These are phyloP conservation scores for Lycorma delicatula DNA, from an alignment of 1,140 invertebrate genomes.

Conservation along the genomic window DNA sequence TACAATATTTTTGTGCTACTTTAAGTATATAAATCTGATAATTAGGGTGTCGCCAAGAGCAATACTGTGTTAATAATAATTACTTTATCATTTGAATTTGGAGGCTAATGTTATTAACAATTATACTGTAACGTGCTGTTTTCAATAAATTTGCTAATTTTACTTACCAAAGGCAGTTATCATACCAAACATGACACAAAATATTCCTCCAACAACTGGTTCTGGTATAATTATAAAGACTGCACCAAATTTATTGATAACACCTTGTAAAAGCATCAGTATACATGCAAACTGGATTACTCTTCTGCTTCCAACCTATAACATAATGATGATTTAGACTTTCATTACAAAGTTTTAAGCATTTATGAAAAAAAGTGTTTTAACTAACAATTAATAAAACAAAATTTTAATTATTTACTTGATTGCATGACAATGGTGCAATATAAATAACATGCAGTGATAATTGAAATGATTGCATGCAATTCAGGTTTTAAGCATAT, in stretches of 20 bases:
- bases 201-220: constrained; percentile 79
- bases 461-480: no score
- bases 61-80: neutral
- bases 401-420: no score
- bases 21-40: no score
- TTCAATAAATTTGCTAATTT: constrained; percentile 1
- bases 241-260: constrained; percentile 75
- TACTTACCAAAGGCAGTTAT: constrained; percentile 63
- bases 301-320: constrained; percentile 70
- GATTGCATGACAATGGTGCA: no score
- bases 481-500: no score
- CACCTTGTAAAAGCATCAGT: constrained; percentile 69
- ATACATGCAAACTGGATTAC: constrained; percentile 73
- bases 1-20: no score
- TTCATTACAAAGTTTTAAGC: no score
- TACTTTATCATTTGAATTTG: constrained; percentile 5
- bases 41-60: no score
- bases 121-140: neutral
- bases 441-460: no score
- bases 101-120: neutral
- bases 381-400: no score
- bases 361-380: no score
- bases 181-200: constrained; percentile 83
- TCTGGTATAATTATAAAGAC: constrained; percentile 83
- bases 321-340: no score